Base-by-base conservation (phyloP, 2,797 vertebrate genomes). In the Syngnathus acus region DNA sequence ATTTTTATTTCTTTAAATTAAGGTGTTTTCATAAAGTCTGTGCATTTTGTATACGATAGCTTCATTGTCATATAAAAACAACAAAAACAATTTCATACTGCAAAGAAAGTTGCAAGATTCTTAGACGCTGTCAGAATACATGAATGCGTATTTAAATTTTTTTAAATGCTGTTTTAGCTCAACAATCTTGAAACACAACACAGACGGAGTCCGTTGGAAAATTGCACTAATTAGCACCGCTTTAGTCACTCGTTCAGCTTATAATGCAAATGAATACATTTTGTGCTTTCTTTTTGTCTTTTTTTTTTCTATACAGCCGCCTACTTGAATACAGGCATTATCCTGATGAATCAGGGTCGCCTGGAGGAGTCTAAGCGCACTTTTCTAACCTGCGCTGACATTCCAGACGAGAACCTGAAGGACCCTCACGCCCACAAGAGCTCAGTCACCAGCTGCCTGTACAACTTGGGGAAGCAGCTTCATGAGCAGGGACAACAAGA, bases 271-370 rank as follows among this genome's bases (percentile, higher is more conserved):
- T 60, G 9, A 39, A 10, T 32, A 23, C 13, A 21, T 48, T 32
- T 11, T 48, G 14, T 19, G 32, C 6, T 43, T 3, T 39, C 3
- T 57, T 42, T 21, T 9, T 19, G 54, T 19, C 11, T 10, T 32
- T 26, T 42, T 14, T 5, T 42, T 42, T 40, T 5, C 43, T 32
- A 21, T 10, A 38, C 87, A 99, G 97, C 97, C 77, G 97, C 97
- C 5, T 99, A 99, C 93, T 94, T 99, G 92, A 99, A 99, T 91
- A 99, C 97, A 0, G 97, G 97, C 66, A 99, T 99, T 82, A 94
- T 99, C 83, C 86, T 95, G 64, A 98, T 99, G 97, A 98, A 96
- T 79, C 95, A 97, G 90, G 97, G 94, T 45, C 94, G 90, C 65
- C 87, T 90, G 1, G 96, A 99, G 19, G 97, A 99, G 84, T 94